Evolutionary conservation across 2,113 vertebrate genomes (phyloP), one percentile per base, ranked within the genome.

Genomic region (Gasterosteus nipponicus): DNA sequence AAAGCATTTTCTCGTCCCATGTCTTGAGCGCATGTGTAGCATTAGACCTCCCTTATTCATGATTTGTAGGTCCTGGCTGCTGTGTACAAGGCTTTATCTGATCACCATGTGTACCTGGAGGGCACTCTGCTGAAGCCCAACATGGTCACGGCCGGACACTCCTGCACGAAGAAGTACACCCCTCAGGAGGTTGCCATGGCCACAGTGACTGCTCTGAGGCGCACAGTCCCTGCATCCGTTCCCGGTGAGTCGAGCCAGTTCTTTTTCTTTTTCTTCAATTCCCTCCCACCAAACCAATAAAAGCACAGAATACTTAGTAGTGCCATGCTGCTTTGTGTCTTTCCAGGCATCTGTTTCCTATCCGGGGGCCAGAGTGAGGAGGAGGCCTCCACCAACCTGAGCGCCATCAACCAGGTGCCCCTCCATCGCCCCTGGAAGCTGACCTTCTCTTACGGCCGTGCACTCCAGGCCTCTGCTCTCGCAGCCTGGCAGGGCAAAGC

Each of bases 301-400:
- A 41, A 57, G 10, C 19, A 0, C 10, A 6, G 4, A 29, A 14
- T 10, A 7, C 10, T 26, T 4, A 11, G 5, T 66, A 35, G 12
- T 63, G 11, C 10, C 5, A 38, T 10, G 0, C 14, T 59, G 7
- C 47, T 7, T 14, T 31, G 18, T 49, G 5, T 49, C 46, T 26
- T 44, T 89, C 81, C 81, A 99, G 98, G 98, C 35, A 97, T 99
- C 88, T 98, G 97, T 91, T 99, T 99, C 93, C 92, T 99, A 78
- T 99, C 98, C 68, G 97, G 98, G 80, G 98, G 98, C 65, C 98
- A 99, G 93, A 99, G 97, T 72, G 97, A 99, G 89, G 98, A 99
- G 82, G 97, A 99, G 82, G 98, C 98, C 26, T 97, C 98, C 10
- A 80, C 96, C 84, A 96, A 99, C 84, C 94, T 99, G 58, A 99